Base-by-base conservation (phyloP, 2,888 invertebrate species). In the Salticus scenicus region DNA sequence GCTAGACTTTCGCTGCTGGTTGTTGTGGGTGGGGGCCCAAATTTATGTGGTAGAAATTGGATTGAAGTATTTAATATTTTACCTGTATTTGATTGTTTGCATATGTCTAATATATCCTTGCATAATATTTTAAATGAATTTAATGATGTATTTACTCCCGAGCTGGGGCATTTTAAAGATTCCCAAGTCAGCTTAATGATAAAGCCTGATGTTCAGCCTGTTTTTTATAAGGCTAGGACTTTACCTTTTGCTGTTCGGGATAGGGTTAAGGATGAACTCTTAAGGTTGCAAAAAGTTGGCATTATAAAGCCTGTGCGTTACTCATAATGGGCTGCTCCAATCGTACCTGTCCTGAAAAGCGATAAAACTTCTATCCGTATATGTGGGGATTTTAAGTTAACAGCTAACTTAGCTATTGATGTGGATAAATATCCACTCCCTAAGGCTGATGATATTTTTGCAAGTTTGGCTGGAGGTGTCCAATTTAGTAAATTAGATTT, bases 381-480 rank as follows among this genome's bases (percentile, higher is more conserved):
- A 4, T 79, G 79, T 72, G 79, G 71, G 1, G 79, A 79, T 64
- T n/a, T n/a, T 79, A 79, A 79, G 51, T 57, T 78, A 1, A 78
- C 79, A 7, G 42, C 37, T 17, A 80, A 80, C 24, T 0, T 24
- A 28, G 51, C 30, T 7, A 66, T 64, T 27, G 80, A 80, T 5
- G 4, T 24, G 20, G 57, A 57, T n/a, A 57, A 57, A 4, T 31
- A 14, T 2, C 30, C 37, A 1, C 33, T 69, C 12, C 37, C 69
- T 20, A 57, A 57, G 20, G 57, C 57, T 0, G 17, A 57, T 10
- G 57, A 57, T 17, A 57, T 57, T 17, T 57, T 57, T 57, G 57
- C 20, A 0, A 57, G 57, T 24, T 24, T 57, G 27, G 57, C 57
- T 57, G 14, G 20, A 20, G n/a, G 72, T n/a, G 33, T 30, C 7